phyloP scores from a whole-genome alignment of 2,797 vertebrate genomes.

The Diceros bicornis region DNA sequence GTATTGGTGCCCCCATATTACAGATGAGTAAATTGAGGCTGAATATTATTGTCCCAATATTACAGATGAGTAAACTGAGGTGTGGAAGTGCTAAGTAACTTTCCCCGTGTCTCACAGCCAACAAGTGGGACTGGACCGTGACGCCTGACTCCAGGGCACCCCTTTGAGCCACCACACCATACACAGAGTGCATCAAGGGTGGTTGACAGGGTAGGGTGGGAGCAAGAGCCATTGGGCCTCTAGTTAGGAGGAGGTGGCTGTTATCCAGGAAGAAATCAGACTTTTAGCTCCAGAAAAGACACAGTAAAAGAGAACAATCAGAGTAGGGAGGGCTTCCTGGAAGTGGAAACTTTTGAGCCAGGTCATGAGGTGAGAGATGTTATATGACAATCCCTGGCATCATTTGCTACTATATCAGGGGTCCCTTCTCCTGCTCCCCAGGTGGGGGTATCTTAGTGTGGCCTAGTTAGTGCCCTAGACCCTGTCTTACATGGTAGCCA shows the following conservation, averaged over 20 bases:
- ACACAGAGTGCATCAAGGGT: no score
- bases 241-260: background rate
- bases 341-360: background rate
- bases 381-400: rapidly evolving
- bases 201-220: rapidly evolving
- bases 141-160: background rate
- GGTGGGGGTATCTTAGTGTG: background rate
- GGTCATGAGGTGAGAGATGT: background rate
- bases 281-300: background rate
- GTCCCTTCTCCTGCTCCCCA: background rate
- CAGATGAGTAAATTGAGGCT: background rate
- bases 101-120: background rate
- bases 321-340: background rate
- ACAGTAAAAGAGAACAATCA: background rate
- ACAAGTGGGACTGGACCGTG: background rate
- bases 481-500: background rate
- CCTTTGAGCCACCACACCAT: background rate
- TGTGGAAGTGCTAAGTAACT: background rate
- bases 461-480: background rate
- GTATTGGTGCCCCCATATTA: background rate
- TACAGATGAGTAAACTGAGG: background rate
- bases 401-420: rapidly evolving
- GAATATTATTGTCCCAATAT: background rate
- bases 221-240: background rate
- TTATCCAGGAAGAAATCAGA: background rate